Base-by-base conservation (phyloP, 2,797 vertebrate genomes). In the Falco rusticolus region DNA sequence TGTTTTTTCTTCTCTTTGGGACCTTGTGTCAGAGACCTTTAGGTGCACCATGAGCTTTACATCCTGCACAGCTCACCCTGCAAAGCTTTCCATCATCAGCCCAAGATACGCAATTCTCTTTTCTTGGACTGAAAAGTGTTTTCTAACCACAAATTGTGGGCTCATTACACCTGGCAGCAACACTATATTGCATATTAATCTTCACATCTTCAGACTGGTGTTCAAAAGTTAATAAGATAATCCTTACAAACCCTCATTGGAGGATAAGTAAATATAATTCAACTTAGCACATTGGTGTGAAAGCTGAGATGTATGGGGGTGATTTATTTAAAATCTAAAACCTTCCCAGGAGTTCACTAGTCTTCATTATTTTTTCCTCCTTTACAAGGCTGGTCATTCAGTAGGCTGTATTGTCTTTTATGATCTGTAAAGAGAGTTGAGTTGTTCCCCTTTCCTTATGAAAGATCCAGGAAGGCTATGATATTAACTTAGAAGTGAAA, bases 91-190 rank as follows among this genome's bases (percentile, higher is more conserved):
- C 69, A 33, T 77, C 60, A 59, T 34, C 79, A 66, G 63, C 43
- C 33, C 45, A 34, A 86, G 71, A 63, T 45, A 54, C 0, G 33
- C 47, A 75, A 0, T 84, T 91, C 61, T 81, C 72, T 85, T 87
- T 81, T 70, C 87, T 95, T 93, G 84, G 47, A 82, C 61, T 76
- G 87, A 72, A 88, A 70, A 83, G n/a, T 60, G 66, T 69, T 91
- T 93, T 92, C 76, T 93, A 92, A 93, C 76, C 87, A 87, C 89
- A 91, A 79, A 78, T 25, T 86, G 51, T 89, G 65, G 54, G 59
- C 31, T 87, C 70, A 71, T 84, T 85, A 92, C 79, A 72, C 59
- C 69, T 92, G 79, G 78, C 82, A 94, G 79, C 72, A 89, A 37
- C 39, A 31, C 28, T 69, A 0, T 71, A 14, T 43, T 89, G 45